Percentiles rank a stretch among this genome's conserved stretches.
Evolutionary conservation across 2,797 vertebrate species (phyloP).

Genomic region (Mallotus villosus): DNA sequence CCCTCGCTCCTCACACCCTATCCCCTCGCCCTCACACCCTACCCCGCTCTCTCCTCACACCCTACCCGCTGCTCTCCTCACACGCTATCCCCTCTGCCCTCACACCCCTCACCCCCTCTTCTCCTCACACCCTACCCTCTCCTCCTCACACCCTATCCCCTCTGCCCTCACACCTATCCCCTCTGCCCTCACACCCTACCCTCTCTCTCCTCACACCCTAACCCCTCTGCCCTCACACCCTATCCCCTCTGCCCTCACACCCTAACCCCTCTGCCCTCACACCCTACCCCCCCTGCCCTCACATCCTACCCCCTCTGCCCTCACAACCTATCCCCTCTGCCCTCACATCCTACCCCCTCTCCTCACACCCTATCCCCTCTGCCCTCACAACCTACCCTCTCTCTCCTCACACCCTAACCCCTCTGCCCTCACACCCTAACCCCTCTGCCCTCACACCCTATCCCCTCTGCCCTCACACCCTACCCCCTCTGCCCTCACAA

Average conservation of each 20-base stretch:
- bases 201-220: not conserved
- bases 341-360: too few species aligned
- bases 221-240: not conserved
- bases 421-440: not conserved
- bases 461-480: too few species aligned
- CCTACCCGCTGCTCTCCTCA: too few species aligned
- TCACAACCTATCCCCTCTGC: too few species aligned
- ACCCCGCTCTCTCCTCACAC: not conserved
- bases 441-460: not conserved
- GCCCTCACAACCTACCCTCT: too few species aligned
- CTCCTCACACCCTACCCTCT: not conserved
- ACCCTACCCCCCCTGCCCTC: too few species aligned
- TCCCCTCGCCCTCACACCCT: too few species aligned
- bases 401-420: not conserved
- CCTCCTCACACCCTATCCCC: too few species aligned
- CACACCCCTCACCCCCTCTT: not conserved
- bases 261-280: too few species aligned
- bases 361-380: not conserved
- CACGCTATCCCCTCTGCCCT: not conserved
- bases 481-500: not conserved
- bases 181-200: not conserved
- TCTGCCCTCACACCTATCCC: too few species aligned
- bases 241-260: not conserved
- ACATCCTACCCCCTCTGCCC: too few species aligned
- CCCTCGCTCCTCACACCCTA: not conserved